Conservation (phyloP, 2,888 invertebrate genomes). For the Trissolcus brochymenae region DNA sequence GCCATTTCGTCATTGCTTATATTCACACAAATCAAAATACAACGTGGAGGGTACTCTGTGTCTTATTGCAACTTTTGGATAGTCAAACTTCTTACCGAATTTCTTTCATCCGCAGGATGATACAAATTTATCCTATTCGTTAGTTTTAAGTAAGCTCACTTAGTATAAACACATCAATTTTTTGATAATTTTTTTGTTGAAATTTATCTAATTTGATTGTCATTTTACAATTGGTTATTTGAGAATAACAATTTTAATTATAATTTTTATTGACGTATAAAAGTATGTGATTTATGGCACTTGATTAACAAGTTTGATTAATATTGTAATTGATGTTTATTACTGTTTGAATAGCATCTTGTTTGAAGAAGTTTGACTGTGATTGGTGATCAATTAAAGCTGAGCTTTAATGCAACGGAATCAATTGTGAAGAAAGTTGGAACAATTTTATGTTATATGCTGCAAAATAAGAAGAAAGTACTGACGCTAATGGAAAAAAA, state of each 20-base stretch:
- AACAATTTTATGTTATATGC: slow-evolving; percentile 8
- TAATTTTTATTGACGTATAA: background rate
- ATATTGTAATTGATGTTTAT: background rate
- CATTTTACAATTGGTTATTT: background rate
- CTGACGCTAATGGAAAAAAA: no score
- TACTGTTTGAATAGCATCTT: background rate
- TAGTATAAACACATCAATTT: no score
- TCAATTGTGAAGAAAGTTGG: slow-evolving; percentile 15
- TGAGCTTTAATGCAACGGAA: background rate
- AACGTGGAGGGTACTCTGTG: slow-evolving; percentile 4
- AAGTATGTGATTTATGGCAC: background rate
- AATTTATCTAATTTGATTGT: background rate
- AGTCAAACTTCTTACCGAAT: background rate
- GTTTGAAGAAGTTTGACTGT: slow-evolving; percentile 6
- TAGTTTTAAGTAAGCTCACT: no score
- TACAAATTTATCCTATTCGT: no score
- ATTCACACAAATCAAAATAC: background rate
- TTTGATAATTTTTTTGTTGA: no score
- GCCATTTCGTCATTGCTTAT: slow-evolving; percentile 4
- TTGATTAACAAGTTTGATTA: background rate
- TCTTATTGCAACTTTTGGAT: background rate
- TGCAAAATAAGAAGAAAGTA: background rate
- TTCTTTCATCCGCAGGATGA: no score
- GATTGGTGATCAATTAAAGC: slow-evolving; percentile 1
- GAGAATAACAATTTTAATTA: background rate